Conservation (phyloP, 2,113 vertebrate species). For the Pseudopodoces humilis region DNA sequence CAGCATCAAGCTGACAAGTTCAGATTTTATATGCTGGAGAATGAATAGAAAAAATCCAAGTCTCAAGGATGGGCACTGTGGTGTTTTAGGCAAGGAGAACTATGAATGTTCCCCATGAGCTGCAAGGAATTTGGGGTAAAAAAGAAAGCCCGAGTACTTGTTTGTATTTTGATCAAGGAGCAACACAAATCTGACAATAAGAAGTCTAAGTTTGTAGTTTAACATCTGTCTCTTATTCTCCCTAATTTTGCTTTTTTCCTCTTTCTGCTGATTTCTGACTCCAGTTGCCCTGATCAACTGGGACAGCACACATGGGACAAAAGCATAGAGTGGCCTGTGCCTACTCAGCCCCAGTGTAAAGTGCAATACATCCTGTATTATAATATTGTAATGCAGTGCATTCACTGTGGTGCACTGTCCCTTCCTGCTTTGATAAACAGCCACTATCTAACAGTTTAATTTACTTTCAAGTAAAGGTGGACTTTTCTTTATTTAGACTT, state of each 20-base stretch:
- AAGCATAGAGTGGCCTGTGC: not conserved
- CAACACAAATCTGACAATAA: not conserved
- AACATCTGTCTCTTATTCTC: not conserved
- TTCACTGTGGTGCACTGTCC: not conserved
- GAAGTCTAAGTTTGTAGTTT: not conserved
- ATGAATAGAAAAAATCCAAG: not conserved
- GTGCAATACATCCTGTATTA: not conserved
- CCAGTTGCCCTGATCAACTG: not conserved
- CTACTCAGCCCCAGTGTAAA: not conserved
- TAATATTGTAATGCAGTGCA: too few species aligned
- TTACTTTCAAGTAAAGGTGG: not conserved
- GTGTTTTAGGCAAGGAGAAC: not conserved
- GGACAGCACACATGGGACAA: not conserved
- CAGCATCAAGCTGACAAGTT: not conserved
- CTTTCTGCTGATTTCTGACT: not conserved
- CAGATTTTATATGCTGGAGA: not conserved
- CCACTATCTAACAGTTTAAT: not conserved
- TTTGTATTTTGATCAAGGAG: not conserved
- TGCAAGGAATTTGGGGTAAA: not conserved
- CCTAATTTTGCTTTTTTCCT: not conserved
- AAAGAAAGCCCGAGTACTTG: not conserved
- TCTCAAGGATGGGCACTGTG: not conserved
- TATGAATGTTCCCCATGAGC: not conserved
- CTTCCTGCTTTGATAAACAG: not conserved
- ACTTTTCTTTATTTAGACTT: not conserved